Evolutionary conservation across 30 jellyfish, hydroid and myxozoan species (phyloP).

Genomic region (Hydractinia symbiolongicarpus): DNA sequence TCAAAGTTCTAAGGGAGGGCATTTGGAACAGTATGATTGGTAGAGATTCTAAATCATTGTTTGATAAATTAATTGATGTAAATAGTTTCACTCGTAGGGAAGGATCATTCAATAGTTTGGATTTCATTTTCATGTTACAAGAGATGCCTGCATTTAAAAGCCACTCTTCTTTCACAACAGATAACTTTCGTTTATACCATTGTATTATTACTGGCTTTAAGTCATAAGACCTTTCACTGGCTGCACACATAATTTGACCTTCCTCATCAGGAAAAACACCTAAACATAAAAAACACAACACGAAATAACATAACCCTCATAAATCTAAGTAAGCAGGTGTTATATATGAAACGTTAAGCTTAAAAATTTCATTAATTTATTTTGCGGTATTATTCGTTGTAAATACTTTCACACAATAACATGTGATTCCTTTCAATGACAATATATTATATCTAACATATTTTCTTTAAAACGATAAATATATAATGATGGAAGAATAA

Average conservation of each 20-base stretch:
- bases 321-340: not conserved
- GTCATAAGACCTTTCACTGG: conserved; percentile 22
- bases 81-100: conserved; percentile 33
- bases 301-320: not conserved
- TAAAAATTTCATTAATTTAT: no score
- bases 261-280: conserved; percentile 65
- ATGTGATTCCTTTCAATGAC: no score
- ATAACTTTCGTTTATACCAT: conserved; percentile 61
- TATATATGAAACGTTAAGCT: no score
- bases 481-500: no score
- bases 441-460: no score
- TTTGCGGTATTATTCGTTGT: no score
- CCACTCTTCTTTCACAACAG: conserved; percentile 55
- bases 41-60: conserved; percentile 38
- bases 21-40: conserved; percentile 66
- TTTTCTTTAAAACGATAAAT: no score
- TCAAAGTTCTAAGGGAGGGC: conserved; percentile 58
- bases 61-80: conserved; percentile 57
- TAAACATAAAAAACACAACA: conserved; percentile 7
- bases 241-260: conserved; percentile 20
- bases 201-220: conserved; percentile 40
- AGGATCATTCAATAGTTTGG: conserved; percentile 10
- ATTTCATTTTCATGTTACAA: conserved; percentile 15
- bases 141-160: conserved; percentile 38
- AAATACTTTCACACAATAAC: no score